These are phyloP conservation scores for Brassicogethes aeneus DNA, from an alignment of 2,888 invertebrate genomes.

Conservation along the genomic window DNA sequence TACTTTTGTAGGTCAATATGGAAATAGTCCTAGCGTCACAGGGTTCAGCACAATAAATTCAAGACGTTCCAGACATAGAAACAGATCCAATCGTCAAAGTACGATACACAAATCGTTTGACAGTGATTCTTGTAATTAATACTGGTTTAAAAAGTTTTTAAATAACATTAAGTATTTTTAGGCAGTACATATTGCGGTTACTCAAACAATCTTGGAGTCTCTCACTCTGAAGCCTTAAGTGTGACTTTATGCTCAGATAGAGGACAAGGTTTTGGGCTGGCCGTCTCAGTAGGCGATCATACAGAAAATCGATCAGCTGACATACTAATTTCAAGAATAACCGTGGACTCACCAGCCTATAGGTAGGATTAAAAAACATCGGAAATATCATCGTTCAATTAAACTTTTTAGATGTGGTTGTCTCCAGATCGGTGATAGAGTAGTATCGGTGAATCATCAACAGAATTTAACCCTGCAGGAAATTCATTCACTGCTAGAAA, in stretches of 20 bases:
- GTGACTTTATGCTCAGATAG: conserved; percentile 45
- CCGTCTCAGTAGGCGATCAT: conserved; percentile 42
- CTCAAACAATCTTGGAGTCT: conserved; percentile 32
- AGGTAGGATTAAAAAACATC: conserved; percentile 35
- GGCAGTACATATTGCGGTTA: conserved; percentile 24
- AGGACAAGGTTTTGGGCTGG: conserved; percentile 44
- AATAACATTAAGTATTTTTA: conserved; percentile 13
- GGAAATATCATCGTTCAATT: too few species aligned
- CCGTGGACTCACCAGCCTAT: conserved; percentile 49
- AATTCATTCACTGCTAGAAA: conserved; percentile 43
- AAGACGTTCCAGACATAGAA: conserved; percentile 38
- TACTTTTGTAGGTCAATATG: conserved; percentile 30
- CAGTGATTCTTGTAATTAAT: conserved; percentile 31
- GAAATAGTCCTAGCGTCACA: conserved; percentile 44
- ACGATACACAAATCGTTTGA: conserved; percentile 39
- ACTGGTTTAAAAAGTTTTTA: neutral
- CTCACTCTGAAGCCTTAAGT: conserved; percentile 48
- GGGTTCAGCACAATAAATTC: conserved; percentile 51
- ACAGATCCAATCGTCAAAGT: conserved; percentile 43
- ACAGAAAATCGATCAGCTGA: conserved; percentile 35
- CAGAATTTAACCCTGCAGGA: conserved; percentile 55
- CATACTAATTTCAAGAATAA: conserved; percentile 44
- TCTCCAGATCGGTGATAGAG: conserved; percentile 71
- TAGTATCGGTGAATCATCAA: conserved; percentile 77
- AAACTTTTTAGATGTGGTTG: conserved; percentile 53